Percentiles rank a stretch among this genome's conserved stretches.
Evolutionary conservation across 2,888 invertebrate species (phyloP).

Genomic region (Unio delphinus): DNA sequence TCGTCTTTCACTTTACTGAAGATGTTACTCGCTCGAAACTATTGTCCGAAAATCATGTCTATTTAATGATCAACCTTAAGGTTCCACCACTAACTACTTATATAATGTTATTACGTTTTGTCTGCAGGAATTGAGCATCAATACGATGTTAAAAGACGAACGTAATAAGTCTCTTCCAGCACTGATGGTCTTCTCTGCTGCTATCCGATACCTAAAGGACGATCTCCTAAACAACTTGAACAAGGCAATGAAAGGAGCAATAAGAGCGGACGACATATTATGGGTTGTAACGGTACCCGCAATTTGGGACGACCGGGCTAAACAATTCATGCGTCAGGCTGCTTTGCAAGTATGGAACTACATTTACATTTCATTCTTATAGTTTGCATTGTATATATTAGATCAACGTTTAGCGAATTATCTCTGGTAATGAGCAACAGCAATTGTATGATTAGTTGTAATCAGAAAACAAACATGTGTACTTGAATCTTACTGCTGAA

Average conservation of each 20-base stretch:
- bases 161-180: slow-evolving; percentile 4
- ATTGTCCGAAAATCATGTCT: too few species aligned
- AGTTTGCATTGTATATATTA: not conserved
- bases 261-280: slow-evolving; percentile 2
- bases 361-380: not conserved
- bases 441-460: too few species aligned
- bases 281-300: slow-evolving; percentile 5
- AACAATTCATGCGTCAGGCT: slow-evolving; percentile 9
- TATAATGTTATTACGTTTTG: too few species aligned
- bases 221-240: slow-evolving; percentile 10
- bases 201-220: slow-evolving; percentile 12
- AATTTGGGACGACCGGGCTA: too few species aligned
- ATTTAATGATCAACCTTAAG: too few species aligned
- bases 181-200: slow-evolving; percentile 12
- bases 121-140: too few species aligned
- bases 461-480: too few species aligned
- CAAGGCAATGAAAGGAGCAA: not conserved
- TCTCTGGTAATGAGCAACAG: not conserved
- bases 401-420: not conserved
- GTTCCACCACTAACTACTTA: too few species aligned
- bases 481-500: too few species aligned
- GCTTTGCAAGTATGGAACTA: slow-evolving; percentile 4
- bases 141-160: too few species aligned
- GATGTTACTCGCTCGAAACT: too few species aligned
- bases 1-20: too few species aligned